Evolutionary conservation across 2,888 invertebrate species (phyloP).

Genomic region (Ochropleura plecta): DNA sequence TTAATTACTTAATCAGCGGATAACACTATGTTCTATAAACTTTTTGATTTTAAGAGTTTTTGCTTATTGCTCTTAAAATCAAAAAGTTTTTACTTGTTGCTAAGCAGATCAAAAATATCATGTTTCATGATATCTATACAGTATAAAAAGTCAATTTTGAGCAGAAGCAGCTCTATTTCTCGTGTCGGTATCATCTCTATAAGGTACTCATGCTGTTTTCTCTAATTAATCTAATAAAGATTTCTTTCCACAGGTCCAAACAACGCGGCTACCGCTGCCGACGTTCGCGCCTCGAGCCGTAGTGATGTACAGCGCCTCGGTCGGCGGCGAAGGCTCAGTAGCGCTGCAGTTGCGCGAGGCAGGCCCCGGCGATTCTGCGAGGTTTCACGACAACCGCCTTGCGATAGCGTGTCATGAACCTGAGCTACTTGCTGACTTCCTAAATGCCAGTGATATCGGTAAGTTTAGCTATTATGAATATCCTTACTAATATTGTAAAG

Average conservation of each 20-base stretch:
- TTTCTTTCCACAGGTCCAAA: conserved; percentile 79
- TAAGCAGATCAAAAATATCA: not conserved
- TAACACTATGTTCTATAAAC: no score
- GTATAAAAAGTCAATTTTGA: not conserved
- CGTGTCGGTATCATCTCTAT: not conserved
- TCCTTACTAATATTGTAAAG: no score
- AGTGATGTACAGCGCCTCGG: conserved; percentile 93
- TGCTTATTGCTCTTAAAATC: no score
- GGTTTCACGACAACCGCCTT: conserved; percentile 92
- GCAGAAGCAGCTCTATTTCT: not conserved
- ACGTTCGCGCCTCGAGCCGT: conserved; percentile 91
- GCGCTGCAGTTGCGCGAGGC: conserved; percentile 92
- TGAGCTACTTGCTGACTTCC: conserved; percentile 93
- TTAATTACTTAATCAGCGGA: conserved; percentile 14
- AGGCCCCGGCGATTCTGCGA: conserved; percentile 83
- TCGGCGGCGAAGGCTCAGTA: conserved; percentile 91
- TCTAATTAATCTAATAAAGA: conserved; percentile 4
- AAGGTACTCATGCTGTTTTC: not conserved
- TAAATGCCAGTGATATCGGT: conserved; percentile 91
- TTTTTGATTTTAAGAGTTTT: no score
- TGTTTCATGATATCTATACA: not conserved
- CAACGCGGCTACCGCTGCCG: conserved; percentile 88
- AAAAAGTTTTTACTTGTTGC: not conserved
- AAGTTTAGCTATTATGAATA: not conserved
- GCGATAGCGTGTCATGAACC: conserved; percentile 94